These are phyloP conservation scores for Mus caroli DNA, from an alignment of 2,797 vertebrate species.

Conservation along the genomic window DNA sequence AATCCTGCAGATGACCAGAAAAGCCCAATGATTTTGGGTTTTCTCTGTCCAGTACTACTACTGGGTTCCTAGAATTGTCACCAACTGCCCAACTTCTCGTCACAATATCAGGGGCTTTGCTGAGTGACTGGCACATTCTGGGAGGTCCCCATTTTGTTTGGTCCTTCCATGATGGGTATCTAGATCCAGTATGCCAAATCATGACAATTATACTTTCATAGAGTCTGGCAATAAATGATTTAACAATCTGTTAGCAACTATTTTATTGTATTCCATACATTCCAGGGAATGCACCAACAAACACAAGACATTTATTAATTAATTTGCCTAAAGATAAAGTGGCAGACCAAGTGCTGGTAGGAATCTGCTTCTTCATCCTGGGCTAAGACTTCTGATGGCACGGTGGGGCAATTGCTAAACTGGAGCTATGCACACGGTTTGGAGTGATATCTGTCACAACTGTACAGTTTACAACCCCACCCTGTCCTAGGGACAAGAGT, in stretches of 20 bases:
- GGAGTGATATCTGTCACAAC: background rate
- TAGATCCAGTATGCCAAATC: constrained; percentile 57
- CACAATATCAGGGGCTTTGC: background rate
- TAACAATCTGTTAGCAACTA: constrained; percentile 39
- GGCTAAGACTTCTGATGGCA: background rate
- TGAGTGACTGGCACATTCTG: background rate
- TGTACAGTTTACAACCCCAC: background rate
- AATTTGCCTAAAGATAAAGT: background rate
- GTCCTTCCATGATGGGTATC: background rate
- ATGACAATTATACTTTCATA: constrained; percentile 54
- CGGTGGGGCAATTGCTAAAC: background rate
- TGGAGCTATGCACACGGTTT: background rate
- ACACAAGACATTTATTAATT: background rate
- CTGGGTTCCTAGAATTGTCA: background rate
- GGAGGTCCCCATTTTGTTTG: background rate
- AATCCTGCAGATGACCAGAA: background rate
- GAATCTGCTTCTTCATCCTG: background rate
- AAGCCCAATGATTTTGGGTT: background rate
- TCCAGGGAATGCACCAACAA: background rate
- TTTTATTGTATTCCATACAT: constrained; percentile 37
- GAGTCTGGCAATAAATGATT: constrained; percentile 63
- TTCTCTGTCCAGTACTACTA: background rate
- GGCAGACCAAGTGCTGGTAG: background rate
- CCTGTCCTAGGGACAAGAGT: background rate
- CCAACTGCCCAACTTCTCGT: background rate